These are phyloP conservation scores for Phlogophora meticulosa DNA, from an alignment of 2,888 invertebrate species.

Conservation along the genomic window DNA sequence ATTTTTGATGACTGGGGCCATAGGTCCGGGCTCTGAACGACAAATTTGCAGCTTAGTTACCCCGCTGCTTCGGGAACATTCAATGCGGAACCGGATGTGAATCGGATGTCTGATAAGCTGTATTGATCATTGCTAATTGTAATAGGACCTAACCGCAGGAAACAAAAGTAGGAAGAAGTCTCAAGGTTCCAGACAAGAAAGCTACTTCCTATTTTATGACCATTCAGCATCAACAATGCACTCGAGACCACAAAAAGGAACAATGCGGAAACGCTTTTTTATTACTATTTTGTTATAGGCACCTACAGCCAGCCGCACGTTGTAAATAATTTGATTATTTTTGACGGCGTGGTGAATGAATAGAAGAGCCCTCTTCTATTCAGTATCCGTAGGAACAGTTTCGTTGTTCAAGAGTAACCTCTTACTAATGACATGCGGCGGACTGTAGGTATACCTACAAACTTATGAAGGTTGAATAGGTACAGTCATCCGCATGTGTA, in stretches of 20 bases:
- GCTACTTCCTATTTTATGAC: slow-evolving; percentile 55
- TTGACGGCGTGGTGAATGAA: too few relatives aligned
- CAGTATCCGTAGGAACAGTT: too few relatives aligned
- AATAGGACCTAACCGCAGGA: background rate
- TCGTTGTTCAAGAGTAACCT: too few relatives aligned
- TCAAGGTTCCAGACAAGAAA: slow-evolving; percentile 58
- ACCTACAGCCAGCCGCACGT: background rate
- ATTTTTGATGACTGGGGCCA: background rate
- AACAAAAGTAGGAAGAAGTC: slow-evolving; percentile 52
- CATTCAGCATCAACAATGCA: slow-evolving; percentile 44
- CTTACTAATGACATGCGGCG: too few relatives aligned
- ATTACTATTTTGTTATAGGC: background rate
- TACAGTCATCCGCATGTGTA: background rate
- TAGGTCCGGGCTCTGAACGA: background rate
- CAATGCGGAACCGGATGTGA: slow-evolving; percentile 22
- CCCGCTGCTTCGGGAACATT: slow-evolving; percentile 13
- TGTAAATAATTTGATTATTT: background rate
- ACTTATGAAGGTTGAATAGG: too few relatives aligned
- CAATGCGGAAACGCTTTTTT: slow-evolving; percentile 21
- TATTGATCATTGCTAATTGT: background rate
- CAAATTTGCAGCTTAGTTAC: too few relatives aligned
- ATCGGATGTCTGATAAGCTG: slow-evolving; percentile 8
- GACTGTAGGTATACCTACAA: too few relatives aligned
- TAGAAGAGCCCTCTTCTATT: too few relatives aligned
- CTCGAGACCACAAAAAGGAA: slow-evolving; percentile 26